phyloP scores from a whole-genome alignment of 2,113 vertebrate species.

The Phyllopteryx taeniolatus region DNA sequence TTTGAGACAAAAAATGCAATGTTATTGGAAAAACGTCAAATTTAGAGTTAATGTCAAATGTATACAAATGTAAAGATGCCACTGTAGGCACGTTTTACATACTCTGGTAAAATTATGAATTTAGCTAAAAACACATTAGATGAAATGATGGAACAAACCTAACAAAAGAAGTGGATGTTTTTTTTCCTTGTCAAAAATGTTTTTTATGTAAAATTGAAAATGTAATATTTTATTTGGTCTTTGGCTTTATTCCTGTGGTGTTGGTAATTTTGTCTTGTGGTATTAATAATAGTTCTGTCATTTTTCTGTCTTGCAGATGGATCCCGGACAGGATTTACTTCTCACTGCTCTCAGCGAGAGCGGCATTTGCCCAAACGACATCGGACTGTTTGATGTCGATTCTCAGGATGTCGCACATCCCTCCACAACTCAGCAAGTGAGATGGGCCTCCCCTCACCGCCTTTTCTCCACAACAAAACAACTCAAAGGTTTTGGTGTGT shows the following conservation, averaged over 20 bases:
- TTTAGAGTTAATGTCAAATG: too few relatives aligned
- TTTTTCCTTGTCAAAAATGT: too few relatives aligned
- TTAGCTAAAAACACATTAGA: too few relatives aligned
- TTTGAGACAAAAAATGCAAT: too few relatives aligned
- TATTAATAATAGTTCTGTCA: background rate
- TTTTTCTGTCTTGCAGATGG: slow-evolving; percentile 78
- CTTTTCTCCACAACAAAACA: background rate
- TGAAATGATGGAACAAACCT: too few relatives aligned
- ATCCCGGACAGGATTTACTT: slow-evolving; percentile 97
- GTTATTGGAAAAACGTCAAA: too few relatives aligned
- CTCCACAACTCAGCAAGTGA: slow-evolving; percentile 84
- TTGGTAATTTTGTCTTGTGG: background rate
- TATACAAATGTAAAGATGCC: too few relatives aligned
- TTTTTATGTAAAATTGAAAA: too few relatives aligned
- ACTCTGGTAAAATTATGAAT: too few relatives aligned
- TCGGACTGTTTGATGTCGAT: slow-evolving; percentile 86
- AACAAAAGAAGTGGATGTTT: too few relatives aligned
- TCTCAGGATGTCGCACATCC: slow-evolving; percentile 81
- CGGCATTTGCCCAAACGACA: slow-evolving; percentile 96
- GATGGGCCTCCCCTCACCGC: background rate
- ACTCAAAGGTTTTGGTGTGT: background rate
- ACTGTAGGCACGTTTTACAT: too few relatives aligned
- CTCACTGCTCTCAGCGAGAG: slow-evolving; percentile 98
- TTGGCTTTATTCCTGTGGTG: background rate
- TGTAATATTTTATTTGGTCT: background rate